Evolutionary conservation across 2,797 vertebrate species (phyloP), one percentile per base, ranked within the genome.

Genomic region (Hipposideros larvatus): DNA sequence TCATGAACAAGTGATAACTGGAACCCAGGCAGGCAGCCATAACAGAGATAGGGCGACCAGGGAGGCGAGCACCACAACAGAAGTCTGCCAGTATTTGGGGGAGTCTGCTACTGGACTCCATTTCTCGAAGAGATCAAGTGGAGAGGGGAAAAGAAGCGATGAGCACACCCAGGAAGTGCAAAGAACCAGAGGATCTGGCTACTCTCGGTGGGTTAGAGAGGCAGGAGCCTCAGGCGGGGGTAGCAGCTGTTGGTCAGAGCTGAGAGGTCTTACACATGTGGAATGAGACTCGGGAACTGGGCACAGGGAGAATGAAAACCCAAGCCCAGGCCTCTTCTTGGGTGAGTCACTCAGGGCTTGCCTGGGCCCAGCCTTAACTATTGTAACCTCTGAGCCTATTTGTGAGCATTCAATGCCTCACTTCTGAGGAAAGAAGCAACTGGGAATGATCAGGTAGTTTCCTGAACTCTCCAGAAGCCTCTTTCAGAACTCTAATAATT

Each of bases 191-290:
- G 6, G 22, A 24, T 28, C 13, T 14, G 55, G 18, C 7, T 53
- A 2, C 53, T 31, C 53, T 31, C 11, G 8, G 19, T 2, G 0
- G 19, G 26, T 43, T 37, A 31, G 6, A 51, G 51, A 65, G 13
- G 34, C 2, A 11, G 19, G 65, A 55, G 15, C 37, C 41, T 63
- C 21, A 63, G 57, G 24, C 34, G 59, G 11, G 13, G 19, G 37
- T n/a, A 53, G 46, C 57, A 13, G 22, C 43, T 2, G 11, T 37
- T 22, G 19, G n/a, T 22, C 21, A 22, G 61, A 53, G 48, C 3
- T 13, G 18, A 0, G 18, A 0, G 18, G 7, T 34, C 24, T 66
- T 34, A 22, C 3, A 8, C 1, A 13, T 31, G 41, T 4, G 1
- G 14, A 65, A 31, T 16, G 37, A 87, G 34, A 63, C 28, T 66